A percentile compares a stretch with the other conserved stretches of the same genome.
Conservation (phyloP, 2,888 invertebrate species). For the Temnothorax unifasciatus region DNA sequence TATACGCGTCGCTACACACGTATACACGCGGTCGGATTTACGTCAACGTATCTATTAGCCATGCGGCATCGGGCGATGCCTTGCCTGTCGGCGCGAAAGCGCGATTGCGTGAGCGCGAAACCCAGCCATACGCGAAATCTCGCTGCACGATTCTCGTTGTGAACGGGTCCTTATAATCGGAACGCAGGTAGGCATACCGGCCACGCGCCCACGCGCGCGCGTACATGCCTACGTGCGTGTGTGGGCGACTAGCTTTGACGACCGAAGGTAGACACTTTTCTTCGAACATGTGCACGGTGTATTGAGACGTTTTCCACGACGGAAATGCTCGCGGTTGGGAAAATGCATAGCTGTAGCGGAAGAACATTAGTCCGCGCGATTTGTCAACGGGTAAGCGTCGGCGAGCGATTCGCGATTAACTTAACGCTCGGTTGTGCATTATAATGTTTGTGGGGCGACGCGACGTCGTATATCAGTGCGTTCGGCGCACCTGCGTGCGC, state of each 20-base stretch:
- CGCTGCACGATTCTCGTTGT: not conserved
- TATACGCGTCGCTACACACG: slow-evolving; percentile 22
- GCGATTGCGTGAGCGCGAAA: slow-evolving; percentile 11
- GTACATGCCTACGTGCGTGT: not conserved
- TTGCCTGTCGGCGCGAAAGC: slow-evolving; percentile 17
- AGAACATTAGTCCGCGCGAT: slow-evolving; percentile 1
- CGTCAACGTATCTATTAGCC: slow-evolving; percentile 46
- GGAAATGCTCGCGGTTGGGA: not conserved
- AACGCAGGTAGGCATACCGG: slow-evolving; percentile 31
- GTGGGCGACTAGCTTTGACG: not conserved
- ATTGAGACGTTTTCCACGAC: slow-evolving; percentile 40
- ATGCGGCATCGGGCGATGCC: slow-evolving; percentile 8
- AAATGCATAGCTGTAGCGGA: not conserved
- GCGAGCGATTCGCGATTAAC: slow-evolving; percentile 10
- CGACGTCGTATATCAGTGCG: not conserved
- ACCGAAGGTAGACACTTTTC: slow-evolving; percentile 26
- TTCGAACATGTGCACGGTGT: not conserved
- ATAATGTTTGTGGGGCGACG: not conserved
- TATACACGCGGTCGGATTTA: slow-evolving; percentile 39
- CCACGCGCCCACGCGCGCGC: slow-evolving; percentile 69
- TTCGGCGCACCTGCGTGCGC: not conserved
- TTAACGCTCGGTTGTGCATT: not conserved
- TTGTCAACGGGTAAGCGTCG: not conserved
- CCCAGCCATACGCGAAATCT: slow-evolving; percentile 19
- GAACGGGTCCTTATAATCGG: slow-evolving; percentile 28